Percentiles rank a stretch among this genome's conserved stretches.
These are phyloP conservation scores for Scaptomyza pallida DNA, from an alignment of 1,140 invertebrate species.

Conservation along the genomic window DNA sequence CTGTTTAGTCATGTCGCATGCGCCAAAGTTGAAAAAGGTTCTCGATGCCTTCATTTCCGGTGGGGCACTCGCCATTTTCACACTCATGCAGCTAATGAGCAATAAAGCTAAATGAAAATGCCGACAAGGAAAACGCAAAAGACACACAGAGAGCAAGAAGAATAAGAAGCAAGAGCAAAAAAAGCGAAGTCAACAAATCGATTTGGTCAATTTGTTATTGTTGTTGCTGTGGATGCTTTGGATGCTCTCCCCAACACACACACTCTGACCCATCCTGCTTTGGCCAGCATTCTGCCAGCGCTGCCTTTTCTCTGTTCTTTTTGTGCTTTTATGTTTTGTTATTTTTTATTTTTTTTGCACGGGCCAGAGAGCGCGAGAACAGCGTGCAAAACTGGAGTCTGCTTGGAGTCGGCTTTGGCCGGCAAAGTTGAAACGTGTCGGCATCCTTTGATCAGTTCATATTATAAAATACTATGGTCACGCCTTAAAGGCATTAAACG, in stretches of 20 bases:
- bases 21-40: slow-evolving; percentile 33
- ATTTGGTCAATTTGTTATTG: slow-evolving; percentile 83
- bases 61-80: slow-evolving; percentile 74
- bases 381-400: slow-evolving; percentile 76
- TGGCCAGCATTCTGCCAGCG: neutral
- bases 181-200: slow-evolving; percentile 70
- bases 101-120: slow-evolving; percentile 81
- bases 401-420: slow-evolving; percentile 59
- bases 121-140: slow-evolving; percentile 61
- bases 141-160: slow-evolving; percentile 12
- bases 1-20: slow-evolving; percentile 70
- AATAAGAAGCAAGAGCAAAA: slow-evolving; percentile 18
- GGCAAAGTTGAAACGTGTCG: slow-evolving; percentile 81
- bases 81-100: slow-evolving; percentile 79
- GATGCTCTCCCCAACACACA: slow-evolving; percentile 3
- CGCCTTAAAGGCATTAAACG: slow-evolving; percentile 84
- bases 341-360: slow-evolving; percentile 44
- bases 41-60: slow-evolving; percentile 60
- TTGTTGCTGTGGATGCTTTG: slow-evolving; percentile 61
- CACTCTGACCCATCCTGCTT: slow-evolving; percentile 9
- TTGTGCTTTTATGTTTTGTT: neutral
- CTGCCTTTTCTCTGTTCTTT: too few relatives aligned
- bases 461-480: slow-evolving; percentile 84
- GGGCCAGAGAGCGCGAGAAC: slow-evolving; percentile 44
- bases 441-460: slow-evolving; percentile 84